Base-by-base conservation (phyloP, 2,113 vertebrate genomes). In the Lepidothrix coronata region DNA sequence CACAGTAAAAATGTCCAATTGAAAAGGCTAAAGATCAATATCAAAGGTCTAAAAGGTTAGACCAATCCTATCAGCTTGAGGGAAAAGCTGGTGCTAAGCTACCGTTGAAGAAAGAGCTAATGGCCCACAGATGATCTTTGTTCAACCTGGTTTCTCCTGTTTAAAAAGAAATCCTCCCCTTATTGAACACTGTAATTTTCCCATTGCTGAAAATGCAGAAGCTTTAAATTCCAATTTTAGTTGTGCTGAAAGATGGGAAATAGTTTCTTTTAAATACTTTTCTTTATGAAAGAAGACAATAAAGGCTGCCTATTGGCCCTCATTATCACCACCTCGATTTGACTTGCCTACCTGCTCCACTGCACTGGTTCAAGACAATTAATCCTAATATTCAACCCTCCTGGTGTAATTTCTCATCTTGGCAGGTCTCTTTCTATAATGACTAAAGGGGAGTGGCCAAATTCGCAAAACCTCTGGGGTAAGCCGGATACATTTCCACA, bases 381-480 rank as follows among this genome's bases (percentile, higher is more conserved):
- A 99, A 99, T 99, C 98, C 99, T 99, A 99, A 99, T 99, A 99
- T 99, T 98, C 98, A 98, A 97, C 96, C 97, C 98, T 98, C 98
- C 98, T 97, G 97, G 85, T 97, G 97, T 98, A 98, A 99, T 99
- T 99, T 97, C 99, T 99, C 99, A 99, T 99, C 98, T 98, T 99
- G 99, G 98, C 99, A 99, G 99, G 96, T 98, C 97, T 98, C 98
- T 98, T 98, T 99, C 98, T 98, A 98, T 98, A 98, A 98, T 99
- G 98, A 98, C 98, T 98, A 98, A 97, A 98, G 98, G 98, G 98
- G 98, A 99, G 98, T 98, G 98, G 98, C 96, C 71, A 91, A 91
- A 95, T 95, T 96, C 96, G 94, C 95, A 95, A 96, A 98, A 95
- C 98, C 98, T 97, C 98, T 97, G 98, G 97, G 92, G 97, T 96